Base-by-base conservation (phyloP, 2,797 vertebrate genomes). In the Natrix natrix region DNA sequence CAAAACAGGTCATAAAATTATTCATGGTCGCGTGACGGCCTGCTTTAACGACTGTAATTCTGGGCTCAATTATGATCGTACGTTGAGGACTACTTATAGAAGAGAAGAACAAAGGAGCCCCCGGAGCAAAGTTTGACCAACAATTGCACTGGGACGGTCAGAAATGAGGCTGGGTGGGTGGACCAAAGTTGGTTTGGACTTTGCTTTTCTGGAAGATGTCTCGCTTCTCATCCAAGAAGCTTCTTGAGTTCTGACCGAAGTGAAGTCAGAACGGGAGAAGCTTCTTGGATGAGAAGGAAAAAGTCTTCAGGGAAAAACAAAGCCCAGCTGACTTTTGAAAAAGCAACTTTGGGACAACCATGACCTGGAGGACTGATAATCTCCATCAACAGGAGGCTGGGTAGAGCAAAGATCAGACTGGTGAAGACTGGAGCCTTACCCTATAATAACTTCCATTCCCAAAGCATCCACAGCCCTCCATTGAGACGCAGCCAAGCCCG, bases 401-500 rank as follows among this genome's bases (percentile, higher is more conserved):
- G n/a, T 12, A 8, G n/a, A 88, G 26, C 86, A 88, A 92, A 26
- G 48, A 6, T 43, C n/a, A n/a, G 2, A 28, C 5, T 11, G 37
- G 4, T 37, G n/a, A 90, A 32, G 28, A 59, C 2, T 37, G 22
- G 24, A 14, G 28, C 69, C 94, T 28, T 61, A 98, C 98, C 97
- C 97, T 97, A 74, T 98, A 98, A 13, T 98, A 98, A 90, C 78
- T 96, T 26, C 98, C 98, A 0, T 97, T 95, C 7, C 97, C 96
- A 92, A 97, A 98, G 94, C 98, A 99, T 94, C 98, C 98, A 28
- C 98, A 99, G 52, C 97, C 92, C 16, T 95, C 90, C n/a, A 97
- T 94, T 87, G 96, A 95, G 89, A 98, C 96, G 1, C 98, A 99
- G 13, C 1, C 88, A 7, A 98, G 94, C 17, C 98, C 98, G 0